Conservation (phyloP, 2,888 invertebrate species). For the Allacma fusca region DNA sequence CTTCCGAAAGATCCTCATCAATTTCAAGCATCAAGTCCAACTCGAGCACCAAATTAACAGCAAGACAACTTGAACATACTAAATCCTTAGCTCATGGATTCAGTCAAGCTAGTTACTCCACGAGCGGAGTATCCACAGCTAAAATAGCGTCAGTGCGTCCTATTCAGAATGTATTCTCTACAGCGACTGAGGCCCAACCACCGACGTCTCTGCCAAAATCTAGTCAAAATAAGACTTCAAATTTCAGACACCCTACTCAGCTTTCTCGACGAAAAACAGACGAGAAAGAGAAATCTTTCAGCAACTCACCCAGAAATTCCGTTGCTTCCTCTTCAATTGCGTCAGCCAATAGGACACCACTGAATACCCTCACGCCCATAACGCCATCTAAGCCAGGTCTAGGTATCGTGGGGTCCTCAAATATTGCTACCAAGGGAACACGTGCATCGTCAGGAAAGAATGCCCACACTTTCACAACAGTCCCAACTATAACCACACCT, state of each 20-base stretch:
- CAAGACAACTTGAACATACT: not conserved
- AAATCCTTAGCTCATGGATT: not conserved
- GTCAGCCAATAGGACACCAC: constrained; percentile 53
- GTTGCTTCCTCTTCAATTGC: constrained; percentile 35
- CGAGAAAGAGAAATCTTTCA: constrained; percentile 40
- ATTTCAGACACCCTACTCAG: not conserved
- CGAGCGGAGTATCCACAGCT: constrained; percentile 36
- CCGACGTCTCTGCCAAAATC: not conserved
- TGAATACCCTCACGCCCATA: constrained; percentile 55
- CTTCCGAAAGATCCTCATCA: constrained; percentile 21
- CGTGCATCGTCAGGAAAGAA: constrained; percentile 38
- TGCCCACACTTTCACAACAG: constrained; percentile 9
- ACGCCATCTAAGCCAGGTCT: constrained; percentile 52
- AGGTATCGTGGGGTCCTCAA: not conserved
- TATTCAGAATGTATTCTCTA: constrained; percentile 52
- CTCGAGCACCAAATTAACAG: not conserved
- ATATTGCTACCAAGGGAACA: not conserved
- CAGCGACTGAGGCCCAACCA: not conserved
- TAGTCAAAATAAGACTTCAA: not conserved
- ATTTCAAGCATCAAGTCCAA: constrained; percentile 21
- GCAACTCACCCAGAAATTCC: constrained; percentile 41
- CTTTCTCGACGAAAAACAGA: constrained; percentile 15
- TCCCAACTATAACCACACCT: constrained; percentile 31
- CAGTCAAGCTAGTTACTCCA: constrained; percentile 6
- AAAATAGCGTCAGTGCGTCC: constrained; percentile 59